Evolutionary conservation across 2,888 invertebrate species (phyloP).

Genomic region (Pomacea canaliculata): DNA sequence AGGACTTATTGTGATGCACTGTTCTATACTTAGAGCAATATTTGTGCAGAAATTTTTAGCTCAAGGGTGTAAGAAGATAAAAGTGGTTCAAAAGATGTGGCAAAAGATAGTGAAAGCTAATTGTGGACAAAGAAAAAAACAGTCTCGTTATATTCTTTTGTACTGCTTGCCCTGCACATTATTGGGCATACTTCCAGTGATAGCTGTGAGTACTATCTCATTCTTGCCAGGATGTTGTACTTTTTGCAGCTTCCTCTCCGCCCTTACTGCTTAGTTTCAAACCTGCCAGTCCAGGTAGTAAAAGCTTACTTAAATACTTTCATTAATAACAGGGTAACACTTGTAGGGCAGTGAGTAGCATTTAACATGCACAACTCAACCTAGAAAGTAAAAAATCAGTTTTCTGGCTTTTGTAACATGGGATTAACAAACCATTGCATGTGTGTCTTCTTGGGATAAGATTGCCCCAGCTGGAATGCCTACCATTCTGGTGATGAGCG

Average conservation of each 20-base stretch:
- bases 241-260: neutral
- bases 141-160: too few species aligned
- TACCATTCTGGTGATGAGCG: conserved; percentile 32
- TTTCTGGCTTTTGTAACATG: neutral
- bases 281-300: neutral
- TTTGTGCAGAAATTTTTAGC: too few species aligned
- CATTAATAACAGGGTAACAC: conserved; percentile 3
- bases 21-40: too few species aligned
- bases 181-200: too few species aligned
- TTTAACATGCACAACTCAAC: neutral
- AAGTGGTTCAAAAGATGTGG: too few species aligned
- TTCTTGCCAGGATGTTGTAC: neutral
- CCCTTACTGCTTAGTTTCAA: neutral
- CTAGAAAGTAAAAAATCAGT: neutral
- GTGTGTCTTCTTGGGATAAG: conserved; percentile 27
- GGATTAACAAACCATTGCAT: conserved; percentile 16
- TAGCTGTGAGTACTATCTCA: neutral
- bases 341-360: neutral
- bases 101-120: too few species aligned
- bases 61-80: too few species aligned
- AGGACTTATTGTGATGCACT: too few species aligned
- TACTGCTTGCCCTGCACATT: too few species aligned
- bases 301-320: neutral
- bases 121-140: too few species aligned
- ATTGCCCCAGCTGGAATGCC: conserved; percentile 31